Conservation (phyloP, 2,113 vertebrate species). For the Passer montanus region DNA sequence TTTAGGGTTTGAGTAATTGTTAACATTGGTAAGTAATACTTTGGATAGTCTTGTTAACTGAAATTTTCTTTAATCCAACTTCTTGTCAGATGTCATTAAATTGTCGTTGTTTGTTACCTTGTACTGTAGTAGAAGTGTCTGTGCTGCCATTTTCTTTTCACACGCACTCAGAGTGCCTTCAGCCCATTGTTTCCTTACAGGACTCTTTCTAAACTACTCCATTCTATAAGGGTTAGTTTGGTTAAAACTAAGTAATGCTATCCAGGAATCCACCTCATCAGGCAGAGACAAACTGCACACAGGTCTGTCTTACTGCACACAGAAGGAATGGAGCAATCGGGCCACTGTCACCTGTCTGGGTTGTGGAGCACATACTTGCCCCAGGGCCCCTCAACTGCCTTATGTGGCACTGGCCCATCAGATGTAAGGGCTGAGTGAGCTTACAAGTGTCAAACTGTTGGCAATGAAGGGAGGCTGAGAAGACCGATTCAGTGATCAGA, state of each 20-base stretch:
- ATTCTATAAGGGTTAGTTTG: background rate
- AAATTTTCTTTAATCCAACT: background rate
- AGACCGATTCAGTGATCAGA: too few relatives aligned
- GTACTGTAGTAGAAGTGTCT: background rate
- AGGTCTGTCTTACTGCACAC: background rate
- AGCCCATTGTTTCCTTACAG: background rate
- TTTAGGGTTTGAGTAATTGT: background rate
- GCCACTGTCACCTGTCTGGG: rapidly evolving
- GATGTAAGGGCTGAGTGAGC: background rate
- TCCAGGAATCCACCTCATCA: background rate
- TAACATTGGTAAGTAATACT: background rate
- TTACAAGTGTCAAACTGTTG: background rate
- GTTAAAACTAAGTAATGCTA: background rate
- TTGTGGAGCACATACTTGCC: background rate
- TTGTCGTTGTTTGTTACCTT: background rate
- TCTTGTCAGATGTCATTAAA: background rate
- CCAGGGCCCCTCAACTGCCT: background rate
- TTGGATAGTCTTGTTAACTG: background rate
- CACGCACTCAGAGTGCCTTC: background rate
- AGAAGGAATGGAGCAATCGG: background rate
- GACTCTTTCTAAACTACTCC: background rate
- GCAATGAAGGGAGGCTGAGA: too few relatives aligned
- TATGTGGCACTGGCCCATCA: background rate
- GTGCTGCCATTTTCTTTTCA: background rate
- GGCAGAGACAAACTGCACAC: background rate